Evolutionary conservation across 1,140 invertebrate genomes (phyloP), one percentile per base, ranked within the genome.

Genomic region (Drosophila baimaii): DNA sequence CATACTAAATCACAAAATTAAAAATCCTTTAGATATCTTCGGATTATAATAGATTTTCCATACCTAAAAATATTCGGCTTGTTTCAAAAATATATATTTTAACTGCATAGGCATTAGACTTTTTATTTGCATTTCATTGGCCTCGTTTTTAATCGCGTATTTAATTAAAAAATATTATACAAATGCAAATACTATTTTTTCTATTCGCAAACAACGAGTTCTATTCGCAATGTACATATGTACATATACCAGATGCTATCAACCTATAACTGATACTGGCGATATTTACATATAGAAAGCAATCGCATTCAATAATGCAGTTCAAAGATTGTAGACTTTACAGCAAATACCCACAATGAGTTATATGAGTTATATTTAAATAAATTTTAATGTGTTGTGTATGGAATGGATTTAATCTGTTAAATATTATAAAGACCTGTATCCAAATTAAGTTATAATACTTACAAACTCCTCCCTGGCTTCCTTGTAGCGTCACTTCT

Each of bases 401-500:
- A 23, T 23, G 23, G 10, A 12, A 17, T 13, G 33, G 13, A 35
- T 8, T 15, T 12, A 4, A 19, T 5, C 9, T 2, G 0, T 19
- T 17, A 41, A 19, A 10, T 10, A 13, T 15, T 35, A 1, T 15
- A 35, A 13, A 35, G 5, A 35, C 10, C 4, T 35, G 1, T 8
- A 23, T 1, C 8, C 3, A n/a, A 10, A n/a, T 49, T 3, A 27
- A 12, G 0, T 17, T 0, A 6, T 5, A 7, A 17, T 46, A 25
- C 8, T 46, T 25, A 29, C 31, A 12, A 6, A 49, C 15, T 12
- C n/a, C 3, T 13, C 0, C 10, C 5, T 13, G 6, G 25, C 10
- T 17, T 49, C 5, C n/a, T 12, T 43, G 0, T n/a, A 90, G 85
- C 79, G 79, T 0, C 72, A 86, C 59, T 81, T 90, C 19, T 90